phyloP scores from a whole-genome alignment of 2,113 vertebrate genomes.

The Bufo gargarizans region DNA sequence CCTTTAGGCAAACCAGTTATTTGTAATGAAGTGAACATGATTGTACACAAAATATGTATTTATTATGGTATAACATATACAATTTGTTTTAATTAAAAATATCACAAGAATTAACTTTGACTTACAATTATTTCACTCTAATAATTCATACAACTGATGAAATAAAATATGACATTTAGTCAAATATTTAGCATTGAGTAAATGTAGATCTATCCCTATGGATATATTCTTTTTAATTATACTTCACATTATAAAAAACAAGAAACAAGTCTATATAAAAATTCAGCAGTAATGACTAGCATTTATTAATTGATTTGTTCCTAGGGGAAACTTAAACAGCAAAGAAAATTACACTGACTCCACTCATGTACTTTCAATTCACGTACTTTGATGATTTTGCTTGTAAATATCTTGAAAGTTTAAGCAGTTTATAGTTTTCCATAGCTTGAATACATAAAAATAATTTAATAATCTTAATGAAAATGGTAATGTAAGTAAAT shows the following conservation, averaged over 20 bases:
- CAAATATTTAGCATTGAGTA: conserved; percentile 6
- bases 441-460: not conserved
- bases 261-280: conserved; percentile 23
- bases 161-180: conserved; percentile 21
- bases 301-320: conserved; percentile 41
- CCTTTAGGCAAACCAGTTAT: not conserved
- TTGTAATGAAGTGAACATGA: not conserved
- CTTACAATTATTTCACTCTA: not conserved
- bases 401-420: conserved; percentile 15
- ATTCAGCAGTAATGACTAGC: conserved; percentile 1
- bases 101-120: not conserved
- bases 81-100: not conserved
- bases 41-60: not conserved
- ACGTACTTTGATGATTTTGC: not conserved
- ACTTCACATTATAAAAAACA: conserved; percentile 22
- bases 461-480: not conserved
- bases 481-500: not conserved
- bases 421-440: not conserved
- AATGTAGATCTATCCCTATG: conserved; percentile 28
- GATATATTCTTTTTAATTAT: conserved; percentile 31
- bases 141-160: conserved; percentile 5
- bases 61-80: not conserved
- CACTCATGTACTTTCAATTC: not conserved
- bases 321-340: conserved; percentile 4
- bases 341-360: conserved; percentile 27